Base-by-base conservation (phyloP, 2,888 invertebrate species). In the Philaethria dido region DNA sequence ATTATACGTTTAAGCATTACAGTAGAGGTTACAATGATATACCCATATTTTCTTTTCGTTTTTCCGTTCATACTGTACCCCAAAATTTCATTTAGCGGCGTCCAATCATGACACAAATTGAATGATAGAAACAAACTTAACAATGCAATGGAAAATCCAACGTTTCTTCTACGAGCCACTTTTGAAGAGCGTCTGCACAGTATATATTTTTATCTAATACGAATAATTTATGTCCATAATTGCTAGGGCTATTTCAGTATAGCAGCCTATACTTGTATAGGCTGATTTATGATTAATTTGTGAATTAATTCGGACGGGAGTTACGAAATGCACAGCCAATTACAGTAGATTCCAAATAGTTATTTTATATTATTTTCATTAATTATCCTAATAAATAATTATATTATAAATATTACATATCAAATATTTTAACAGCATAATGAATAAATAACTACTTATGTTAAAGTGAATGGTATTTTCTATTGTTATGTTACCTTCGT, bases 401-500 rank as follows among this genome's bases (percentile, higher is more conserved):
- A 6, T 3, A 39, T 22, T 55, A 42, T 55, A 22, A 39, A 57
- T 39, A 57, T 57, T 20, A 39, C 22, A 57, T n/a, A 13, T 57
- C 1, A 39, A 57, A 39, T 39, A 39, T 57, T 33, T 60, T 33
- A 52, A 54, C 18, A 54, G 18, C 25, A 18, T 54, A 42, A 54
- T 54, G 52, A 44, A 63, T 54, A 54, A 54, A 50, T 42, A 42
- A 62, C n/a, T 55, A 36, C 57, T 63, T 59, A 67, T 59, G 57
- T 20, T 59, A 36, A 64, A 66, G 66, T 61, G 61, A 69, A 69
- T 52, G 59, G 68, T 59, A 54, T 65, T 54, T 66, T 67, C 52
- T 67, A 69, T 64, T 67, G 66, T 66, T 67, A 57, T 60, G 64
- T 66, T 63, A 66, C 69, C 69, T 67, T 66, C 69, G 44, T 69